Base-by-base conservation (phyloP, 2,888 invertebrate genomes). In the Agrotis ipsilon region DNA sequence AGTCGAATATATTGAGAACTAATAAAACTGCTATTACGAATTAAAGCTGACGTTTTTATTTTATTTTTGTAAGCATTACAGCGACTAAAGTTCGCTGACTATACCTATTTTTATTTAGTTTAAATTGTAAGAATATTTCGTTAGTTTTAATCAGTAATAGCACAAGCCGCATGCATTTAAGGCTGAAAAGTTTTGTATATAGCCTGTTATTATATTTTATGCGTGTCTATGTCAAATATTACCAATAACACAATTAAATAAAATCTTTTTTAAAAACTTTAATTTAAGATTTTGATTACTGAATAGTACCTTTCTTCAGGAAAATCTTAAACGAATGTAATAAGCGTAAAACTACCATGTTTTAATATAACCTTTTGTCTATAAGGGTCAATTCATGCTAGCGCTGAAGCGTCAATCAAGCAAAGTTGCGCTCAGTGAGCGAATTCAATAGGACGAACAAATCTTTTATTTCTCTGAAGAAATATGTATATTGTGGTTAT, bases 111-210 rank as follows among this genome's bases (percentile, higher is more conserved):
- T 7, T 3, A 19, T 27, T 27, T 51, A 59, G 9, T 69, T 58
- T 43, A 13, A 13, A 27, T 48, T 43, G 48, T n/a, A 72, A 21
- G 13, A n/a, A 48, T n/a, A 21, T 27, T 19, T 48, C n/a, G 43
- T 63, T 32, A 6, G 48, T 65, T 65, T 75, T 75, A 68, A 75
- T 75, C 27, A 27, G 52, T 76, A 59, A 70, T 59, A 52, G 19
- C 60, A 54, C 5, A 5, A 55, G 32, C 32, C 32, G n/a, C n/a
- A 68, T 49, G n/a, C 49, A 55, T 60, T 32, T n/a, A 49, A 74
- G 52, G 45, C 54, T 70, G 43, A 70, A 49, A 39, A 39, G 0
- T 19, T 24, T 43, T 75, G 62, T 75, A 63, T 68, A 73, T 73
- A 74, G 72, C 49, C 49, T 58, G 21, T 49, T 57, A 27, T 62